phyloP scores from a whole-genome alignment of 2,113 vertebrate genomes.

The Vombatus ursinus region DNA sequence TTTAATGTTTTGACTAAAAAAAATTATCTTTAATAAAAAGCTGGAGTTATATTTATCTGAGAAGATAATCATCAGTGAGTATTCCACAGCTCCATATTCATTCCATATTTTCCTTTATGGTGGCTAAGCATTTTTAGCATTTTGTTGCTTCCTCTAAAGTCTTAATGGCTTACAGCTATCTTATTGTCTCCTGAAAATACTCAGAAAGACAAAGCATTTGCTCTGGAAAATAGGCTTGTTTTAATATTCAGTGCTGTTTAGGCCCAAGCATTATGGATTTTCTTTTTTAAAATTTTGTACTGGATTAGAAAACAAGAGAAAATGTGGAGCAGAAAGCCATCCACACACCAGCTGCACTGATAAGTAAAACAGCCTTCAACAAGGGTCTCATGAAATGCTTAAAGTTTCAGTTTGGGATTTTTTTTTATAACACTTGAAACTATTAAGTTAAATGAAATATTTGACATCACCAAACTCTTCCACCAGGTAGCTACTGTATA shows the following conservation, averaged over 20 bases:
- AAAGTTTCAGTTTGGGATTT: constrained; percentile 77
- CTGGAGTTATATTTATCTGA: constrained; percentile 94
- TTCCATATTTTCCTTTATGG: constrained; percentile 86
- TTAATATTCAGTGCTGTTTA: constrained; percentile 82
- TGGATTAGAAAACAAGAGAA: neutral
- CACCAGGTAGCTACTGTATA: constrained; percentile 60
- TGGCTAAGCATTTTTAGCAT: constrained; percentile 84
- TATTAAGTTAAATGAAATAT: constrained; percentile 79
- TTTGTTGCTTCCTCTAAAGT: constrained; percentile 85
- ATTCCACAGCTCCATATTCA: constrained; percentile 94
- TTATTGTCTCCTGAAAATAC: constrained; percentile 81
- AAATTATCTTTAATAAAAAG: constrained; percentile 93
- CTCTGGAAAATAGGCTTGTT: constrained; percentile 81
- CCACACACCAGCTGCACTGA: constrained; percentile 72
- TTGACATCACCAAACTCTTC: constrained; percentile 84
- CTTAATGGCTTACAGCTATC: constrained; percentile 81
- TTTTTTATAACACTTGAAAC: constrained; percentile 78
- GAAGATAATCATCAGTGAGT: constrained; percentile 95
- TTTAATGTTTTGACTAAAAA: constrained; percentile 88
- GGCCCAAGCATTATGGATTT: constrained; percentile 58
- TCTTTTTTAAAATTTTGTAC: constrained; percentile 29
- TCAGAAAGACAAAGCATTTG: constrained; percentile 82
- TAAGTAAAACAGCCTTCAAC: constrained; percentile 76
- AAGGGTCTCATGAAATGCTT: constrained; percentile 77
- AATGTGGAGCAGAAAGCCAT: neutral